These are phyloP conservation scores for Ianthella basta DNA, from an alignment of 37 sponge, comb jelly and placozoan species.

Conservation along the genomic window DNA sequence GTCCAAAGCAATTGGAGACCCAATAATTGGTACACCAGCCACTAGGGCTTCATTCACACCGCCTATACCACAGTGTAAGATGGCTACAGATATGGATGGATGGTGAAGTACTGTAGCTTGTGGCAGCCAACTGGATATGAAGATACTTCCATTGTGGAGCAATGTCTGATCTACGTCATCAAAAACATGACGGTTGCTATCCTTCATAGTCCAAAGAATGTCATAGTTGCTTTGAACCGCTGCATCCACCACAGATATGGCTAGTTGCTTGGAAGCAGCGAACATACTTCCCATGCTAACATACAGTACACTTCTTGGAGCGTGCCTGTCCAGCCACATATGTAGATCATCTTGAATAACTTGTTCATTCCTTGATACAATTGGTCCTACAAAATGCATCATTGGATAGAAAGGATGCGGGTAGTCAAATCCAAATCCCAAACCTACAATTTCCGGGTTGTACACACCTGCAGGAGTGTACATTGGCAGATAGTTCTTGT, in stretches of 20 bases:
- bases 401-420: constrained; percentile 16
- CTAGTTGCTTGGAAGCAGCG: not conserved
- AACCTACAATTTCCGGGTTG: not conserved
- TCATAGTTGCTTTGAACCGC: not conserved
- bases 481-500: constrained; percentile 15
- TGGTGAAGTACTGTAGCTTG: constrained; percentile 37
- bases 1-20: constrained; percentile 9
- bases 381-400: constrained; percentile 20
- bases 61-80: constrained; percentile 40
- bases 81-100: constrained; percentile 11
- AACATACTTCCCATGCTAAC: constrained; percentile 38
- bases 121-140: constrained; percentile 20
- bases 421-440: constrained; percentile 32
- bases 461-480: not conserved
- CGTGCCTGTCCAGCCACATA: constrained; percentile 28
- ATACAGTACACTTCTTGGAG: constrained; percentile 22
- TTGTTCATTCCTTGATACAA: not conserved
- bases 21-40: constrained; percentile 30
- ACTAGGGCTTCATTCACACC: constrained; percentile 42
- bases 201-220: constrained; percentile 20
- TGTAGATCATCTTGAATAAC: not conserved
- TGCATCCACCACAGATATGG: not conserved
- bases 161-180: constrained; percentile 2
- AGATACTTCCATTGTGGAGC: not conserved
- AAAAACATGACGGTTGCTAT: not conserved